Evolutionary conservation across 2,888 invertebrate species (phyloP).

Genomic region (Steromphala cineraria): DNA sequence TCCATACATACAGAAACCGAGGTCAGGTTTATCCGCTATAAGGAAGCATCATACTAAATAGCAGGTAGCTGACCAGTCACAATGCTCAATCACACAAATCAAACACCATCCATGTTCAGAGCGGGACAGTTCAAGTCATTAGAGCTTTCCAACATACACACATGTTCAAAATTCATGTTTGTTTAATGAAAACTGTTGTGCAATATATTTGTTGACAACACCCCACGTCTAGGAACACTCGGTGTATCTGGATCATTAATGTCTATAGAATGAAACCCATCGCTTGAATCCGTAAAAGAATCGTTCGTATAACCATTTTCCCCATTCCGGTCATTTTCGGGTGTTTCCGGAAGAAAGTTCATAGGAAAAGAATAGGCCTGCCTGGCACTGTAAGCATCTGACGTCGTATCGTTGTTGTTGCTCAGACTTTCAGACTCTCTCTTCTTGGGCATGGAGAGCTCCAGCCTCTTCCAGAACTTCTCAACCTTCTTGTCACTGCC

Average conservation of each 20-base stretch:
- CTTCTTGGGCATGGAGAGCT: slow-evolving; percentile 60
- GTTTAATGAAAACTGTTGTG: too few species aligned
- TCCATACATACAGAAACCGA: too few species aligned
- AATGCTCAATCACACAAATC: too few species aligned
- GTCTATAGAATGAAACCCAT: neutral
- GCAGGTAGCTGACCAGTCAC: too few species aligned
- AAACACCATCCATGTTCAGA: too few species aligned
- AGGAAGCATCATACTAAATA: too few species aligned
- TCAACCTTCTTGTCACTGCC: slow-evolving; percentile 33
- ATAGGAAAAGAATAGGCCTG: neutral
- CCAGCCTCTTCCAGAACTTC: slow-evolving; percentile 60
- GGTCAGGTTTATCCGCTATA: too few species aligned
- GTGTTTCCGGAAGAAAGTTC: neutral
- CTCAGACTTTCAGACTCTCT: slow-evolving; percentile 26
- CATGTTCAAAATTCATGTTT: too few species aligned
- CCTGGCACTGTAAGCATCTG: neutral
- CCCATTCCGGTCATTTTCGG: neutral
- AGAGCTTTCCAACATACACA: too few species aligned
- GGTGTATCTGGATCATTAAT: neutral
- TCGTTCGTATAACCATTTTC: neutral
- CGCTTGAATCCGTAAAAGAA: neutral
- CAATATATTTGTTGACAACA: too few species aligned
- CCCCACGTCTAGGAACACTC: too few species aligned
- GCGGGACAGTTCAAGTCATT: too few species aligned
- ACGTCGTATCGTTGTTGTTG: neutral